Evolutionary conservation across 2,113 vertebrate genomes (phyloP).

Genomic region (Nycticryphes semicollaris): DNA sequence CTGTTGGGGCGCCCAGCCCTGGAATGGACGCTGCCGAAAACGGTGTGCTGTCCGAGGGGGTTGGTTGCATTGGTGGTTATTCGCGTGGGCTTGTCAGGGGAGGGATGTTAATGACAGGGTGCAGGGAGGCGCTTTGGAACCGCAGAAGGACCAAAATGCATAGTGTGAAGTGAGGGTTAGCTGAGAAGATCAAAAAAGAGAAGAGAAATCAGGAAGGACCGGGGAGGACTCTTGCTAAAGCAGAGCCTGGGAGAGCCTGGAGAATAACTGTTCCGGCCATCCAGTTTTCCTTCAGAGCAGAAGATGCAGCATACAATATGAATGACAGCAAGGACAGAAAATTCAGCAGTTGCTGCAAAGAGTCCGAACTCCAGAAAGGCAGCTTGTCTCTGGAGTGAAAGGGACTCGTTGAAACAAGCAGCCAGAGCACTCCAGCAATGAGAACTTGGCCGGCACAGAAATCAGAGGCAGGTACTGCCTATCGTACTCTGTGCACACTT

Average conservation of each 20-base stretch:
- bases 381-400: not conserved
- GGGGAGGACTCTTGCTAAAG: not conserved
- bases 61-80: not conserved
- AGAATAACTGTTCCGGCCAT: not conserved
- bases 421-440: not conserved
- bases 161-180: not conserved
- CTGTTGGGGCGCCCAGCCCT: not conserved
- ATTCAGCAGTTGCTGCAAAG: not conserved
- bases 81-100: not conserved
- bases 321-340: not conserved
- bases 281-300: not conserved
- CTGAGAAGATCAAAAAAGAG: not conserved
- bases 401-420: not conserved
- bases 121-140: not conserved
- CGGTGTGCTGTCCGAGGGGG: not conserved
- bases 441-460: not conserved
- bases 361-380: not conserved
- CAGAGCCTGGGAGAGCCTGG: not conserved
- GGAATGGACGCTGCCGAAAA: not conserved
- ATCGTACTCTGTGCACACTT: not conserved
- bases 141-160: not conserved
- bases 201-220: not conserved
- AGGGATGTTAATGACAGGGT: not conserved
- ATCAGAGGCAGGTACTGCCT: not conserved
- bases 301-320: not conserved